These are phyloP conservation scores for Bothrops jararaca DNA, from an alignment of 2,113 vertebrate genomes.

Conservation along the genomic window DNA sequence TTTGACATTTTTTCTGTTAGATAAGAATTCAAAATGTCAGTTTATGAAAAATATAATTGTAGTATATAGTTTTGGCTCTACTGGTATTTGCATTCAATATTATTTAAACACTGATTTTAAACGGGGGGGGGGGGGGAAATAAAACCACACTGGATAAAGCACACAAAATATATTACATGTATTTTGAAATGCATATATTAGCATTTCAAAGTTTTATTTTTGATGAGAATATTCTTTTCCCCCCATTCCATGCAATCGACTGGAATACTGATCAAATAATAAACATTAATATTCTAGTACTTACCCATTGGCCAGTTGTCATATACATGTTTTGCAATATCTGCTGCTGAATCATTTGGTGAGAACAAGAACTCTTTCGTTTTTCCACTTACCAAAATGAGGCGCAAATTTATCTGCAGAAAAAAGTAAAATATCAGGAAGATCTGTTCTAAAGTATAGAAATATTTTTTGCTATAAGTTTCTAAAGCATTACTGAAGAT, in stretches of 20 bases:
- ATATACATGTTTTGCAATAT: constrained; percentile 96
- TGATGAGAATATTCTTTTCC: neutral
- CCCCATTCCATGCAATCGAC: neutral
- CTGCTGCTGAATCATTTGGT: constrained; percentile 92
- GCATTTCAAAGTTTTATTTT: neutral
- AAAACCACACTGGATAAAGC: neutral
- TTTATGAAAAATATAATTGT: neutral
- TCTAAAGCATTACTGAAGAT: neutral
- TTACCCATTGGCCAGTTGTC: constrained; percentile 99
- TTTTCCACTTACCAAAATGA: constrained; percentile 97
- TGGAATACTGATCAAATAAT: neutral
- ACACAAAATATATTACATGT: neutral
- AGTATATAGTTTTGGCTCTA: neutral
- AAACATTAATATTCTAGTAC: constrained; percentile 52
- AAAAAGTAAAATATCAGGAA: constrained; percentile 37
- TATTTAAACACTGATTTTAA: neutral
- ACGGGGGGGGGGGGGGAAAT: neutral
- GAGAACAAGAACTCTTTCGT: constrained; percentile 98
- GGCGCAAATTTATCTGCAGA: constrained; percentile 92
- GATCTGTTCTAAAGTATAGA: neutral
- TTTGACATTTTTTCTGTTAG: neutral
- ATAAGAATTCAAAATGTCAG: neutral
- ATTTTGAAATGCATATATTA: neutral
- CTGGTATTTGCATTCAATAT: neutral
- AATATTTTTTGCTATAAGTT: neutral